Conservation (phyloP, 2,797 vertebrate species). For the Scarus forsteni region DNA sequence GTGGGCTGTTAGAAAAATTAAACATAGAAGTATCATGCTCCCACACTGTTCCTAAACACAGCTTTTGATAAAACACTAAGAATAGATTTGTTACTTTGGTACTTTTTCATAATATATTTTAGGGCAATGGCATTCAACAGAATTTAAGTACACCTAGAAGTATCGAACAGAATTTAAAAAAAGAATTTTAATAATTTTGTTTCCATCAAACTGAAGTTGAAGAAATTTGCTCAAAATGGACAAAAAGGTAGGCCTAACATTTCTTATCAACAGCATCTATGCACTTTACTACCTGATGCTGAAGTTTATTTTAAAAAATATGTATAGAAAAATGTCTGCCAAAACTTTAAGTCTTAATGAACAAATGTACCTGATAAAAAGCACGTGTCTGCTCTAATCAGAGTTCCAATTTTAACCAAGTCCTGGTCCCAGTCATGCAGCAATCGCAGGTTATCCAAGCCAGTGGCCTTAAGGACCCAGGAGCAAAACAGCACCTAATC, state of each 20-base stretch:
- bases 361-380: slow-evolving; percentile 9
- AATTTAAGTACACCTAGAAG: too few species aligned
- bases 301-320: not conserved
- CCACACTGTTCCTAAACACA: too few species aligned
- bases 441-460: slow-evolving; percentile 60
- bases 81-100: too few species aligned
- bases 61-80: too few species aligned
- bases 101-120: too few species aligned
- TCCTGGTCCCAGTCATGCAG: slow-evolving; percentile 24
- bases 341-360: not conserved
- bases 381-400: slow-evolving; percentile 20
- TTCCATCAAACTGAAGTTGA: too few species aligned
- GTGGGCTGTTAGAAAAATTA: too few species aligned
- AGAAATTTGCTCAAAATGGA: too few species aligned
- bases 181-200: too few species aligned
- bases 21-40: too few species aligned
- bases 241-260: not conserved
- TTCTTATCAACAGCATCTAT: not conserved
- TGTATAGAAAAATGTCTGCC: not conserved
- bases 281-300: not conserved
- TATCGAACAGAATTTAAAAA: too few species aligned
- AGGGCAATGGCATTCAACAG: too few species aligned
- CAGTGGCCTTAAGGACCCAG: slow-evolving; percentile 73
- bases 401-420: slow-evolving; percentile 17
- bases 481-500: slow-evolving; percentile 66